Evolutionary conservation across 2,888 invertebrate genomes (phyloP).

Genomic region (Linhomoeus sp.): DNA sequence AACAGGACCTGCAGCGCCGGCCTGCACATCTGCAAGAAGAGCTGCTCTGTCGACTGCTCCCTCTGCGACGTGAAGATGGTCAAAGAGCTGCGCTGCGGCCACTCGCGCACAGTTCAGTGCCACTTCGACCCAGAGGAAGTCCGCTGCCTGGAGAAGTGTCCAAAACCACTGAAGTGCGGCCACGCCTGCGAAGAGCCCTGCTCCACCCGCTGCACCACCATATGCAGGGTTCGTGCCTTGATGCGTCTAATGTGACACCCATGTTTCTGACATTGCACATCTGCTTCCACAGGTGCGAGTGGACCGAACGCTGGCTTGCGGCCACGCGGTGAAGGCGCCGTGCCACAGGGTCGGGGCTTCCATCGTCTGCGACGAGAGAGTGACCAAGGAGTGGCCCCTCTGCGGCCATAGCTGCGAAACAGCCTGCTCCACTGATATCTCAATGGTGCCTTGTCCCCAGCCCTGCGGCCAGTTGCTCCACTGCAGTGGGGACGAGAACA

Average conservation of each 20-base stretch:
- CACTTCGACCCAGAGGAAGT: conserved; percentile 9
- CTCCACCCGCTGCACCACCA: conserved; percentile 15
- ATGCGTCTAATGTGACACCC: too few species aligned
- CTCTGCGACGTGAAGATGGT: conserved; percentile 8
- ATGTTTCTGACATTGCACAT: too few species aligned
- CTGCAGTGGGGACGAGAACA: too few species aligned
- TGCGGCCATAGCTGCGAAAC: conserved; percentile 6
- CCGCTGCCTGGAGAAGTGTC: conserved; percentile 16
- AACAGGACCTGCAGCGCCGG: conserved; percentile 34
- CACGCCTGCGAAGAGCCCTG: conserved; percentile 40
- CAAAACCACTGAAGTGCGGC: conserved; percentile 30
- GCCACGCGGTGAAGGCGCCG: conserved; percentile 10
- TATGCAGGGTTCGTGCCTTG: conserved; percentile 9
- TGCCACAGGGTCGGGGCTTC: background rate
- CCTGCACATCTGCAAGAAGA: conserved; percentile 34
- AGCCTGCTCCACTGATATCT: too few species aligned
- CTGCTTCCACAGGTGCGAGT: conserved; percentile 7
- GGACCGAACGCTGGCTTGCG: conserved; percentile 11
- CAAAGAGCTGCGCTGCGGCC: conserved; percentile 10
- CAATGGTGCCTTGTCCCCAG: too few species aligned
- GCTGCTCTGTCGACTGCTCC: conserved; percentile 33
- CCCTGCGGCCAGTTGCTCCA: too few species aligned
- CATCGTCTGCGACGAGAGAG: conserved; percentile 1
- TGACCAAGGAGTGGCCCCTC: background rate
- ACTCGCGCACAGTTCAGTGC: conserved; percentile 6